These are phyloP conservation scores for Lepeophtheirus nordmannii DNA, from an alignment of 2,888 invertebrate genomes.

Conservation along the genomic window DNA sequence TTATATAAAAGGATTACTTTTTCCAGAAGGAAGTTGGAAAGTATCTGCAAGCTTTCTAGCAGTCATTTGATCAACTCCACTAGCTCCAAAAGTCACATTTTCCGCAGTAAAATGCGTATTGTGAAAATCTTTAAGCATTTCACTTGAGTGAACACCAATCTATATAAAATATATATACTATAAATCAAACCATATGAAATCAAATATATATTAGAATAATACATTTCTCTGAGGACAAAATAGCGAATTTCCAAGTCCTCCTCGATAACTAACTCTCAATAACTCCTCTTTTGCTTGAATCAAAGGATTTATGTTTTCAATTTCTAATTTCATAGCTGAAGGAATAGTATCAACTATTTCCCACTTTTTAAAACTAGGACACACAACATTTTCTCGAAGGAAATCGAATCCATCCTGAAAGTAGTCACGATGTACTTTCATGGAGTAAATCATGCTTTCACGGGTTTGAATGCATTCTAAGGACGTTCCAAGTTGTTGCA, in stretches of 20 bases:
- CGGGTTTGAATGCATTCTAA: not conserved
- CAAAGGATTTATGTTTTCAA: not conserved
- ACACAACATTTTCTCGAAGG: constrained; percentile 3
- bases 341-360: not conserved
- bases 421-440: not conserved
- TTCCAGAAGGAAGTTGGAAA: not conserved
- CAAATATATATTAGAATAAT: not conserved
- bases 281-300: not conserved
- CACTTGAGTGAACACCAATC: not conserved
- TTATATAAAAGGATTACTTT: not conserved
- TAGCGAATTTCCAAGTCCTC: constrained; percentile 1
- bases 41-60: not conserved
- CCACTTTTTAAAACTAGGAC: not conserved
- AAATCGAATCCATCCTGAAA: not conserved
- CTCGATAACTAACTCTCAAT: not conserved
- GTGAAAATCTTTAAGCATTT: not conserved
- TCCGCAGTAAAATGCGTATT: not conserved
- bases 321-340: not conserved
- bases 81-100: not conserved
- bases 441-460: not conserved
- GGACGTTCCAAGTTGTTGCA: not conserved
- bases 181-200: no score
- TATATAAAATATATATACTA: not conserved
- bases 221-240: not conserved
- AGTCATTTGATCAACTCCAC: not conserved